These are phyloP conservation scores for Oenanthe oenanthe DNA, from an alignment of 2,113 vertebrate genomes.

Conservation along the genomic window DNA sequence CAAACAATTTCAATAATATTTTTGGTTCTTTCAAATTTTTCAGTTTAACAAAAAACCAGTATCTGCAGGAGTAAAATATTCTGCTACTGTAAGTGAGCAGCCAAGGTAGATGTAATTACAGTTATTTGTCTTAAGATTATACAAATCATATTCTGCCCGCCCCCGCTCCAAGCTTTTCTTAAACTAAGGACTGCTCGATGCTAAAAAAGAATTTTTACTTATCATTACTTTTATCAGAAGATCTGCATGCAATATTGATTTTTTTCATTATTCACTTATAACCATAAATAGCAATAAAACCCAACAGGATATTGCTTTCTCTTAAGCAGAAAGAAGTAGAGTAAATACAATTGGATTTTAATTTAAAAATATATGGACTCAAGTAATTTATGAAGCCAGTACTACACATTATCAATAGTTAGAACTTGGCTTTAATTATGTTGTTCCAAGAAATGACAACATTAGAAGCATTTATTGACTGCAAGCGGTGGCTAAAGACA, in stretches of 20 bases:
- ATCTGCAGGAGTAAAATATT: not conserved
- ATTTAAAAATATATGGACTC: not conserved
- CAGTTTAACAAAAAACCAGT: not conserved
- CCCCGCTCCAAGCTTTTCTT: not conserved
- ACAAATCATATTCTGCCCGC: not conserved
- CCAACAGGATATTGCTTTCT: not conserved
- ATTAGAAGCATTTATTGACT: not conserved
- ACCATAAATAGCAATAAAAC: not conserved
- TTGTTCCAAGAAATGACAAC: not conserved
- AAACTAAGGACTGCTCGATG: not conserved
- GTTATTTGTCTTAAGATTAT: not conserved
- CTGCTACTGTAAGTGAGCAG: not conserved
- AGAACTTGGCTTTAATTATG: not conserved
- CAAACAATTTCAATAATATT: not conserved
- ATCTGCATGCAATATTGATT: not conserved
- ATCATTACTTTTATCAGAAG: not conserved
- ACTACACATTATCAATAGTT: not conserved
- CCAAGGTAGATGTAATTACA: not conserved
- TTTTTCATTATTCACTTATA: not conserved
- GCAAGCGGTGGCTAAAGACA: not conserved
- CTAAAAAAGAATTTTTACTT: not conserved
- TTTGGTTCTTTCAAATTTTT: not conserved
- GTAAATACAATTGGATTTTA: constrained; percentile 31
- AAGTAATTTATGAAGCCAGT: not conserved
- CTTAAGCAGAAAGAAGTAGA: not conserved